Base-by-base conservation (phyloP, 2,888 invertebrate species). In the Cosmopolites sordidus region DNA sequence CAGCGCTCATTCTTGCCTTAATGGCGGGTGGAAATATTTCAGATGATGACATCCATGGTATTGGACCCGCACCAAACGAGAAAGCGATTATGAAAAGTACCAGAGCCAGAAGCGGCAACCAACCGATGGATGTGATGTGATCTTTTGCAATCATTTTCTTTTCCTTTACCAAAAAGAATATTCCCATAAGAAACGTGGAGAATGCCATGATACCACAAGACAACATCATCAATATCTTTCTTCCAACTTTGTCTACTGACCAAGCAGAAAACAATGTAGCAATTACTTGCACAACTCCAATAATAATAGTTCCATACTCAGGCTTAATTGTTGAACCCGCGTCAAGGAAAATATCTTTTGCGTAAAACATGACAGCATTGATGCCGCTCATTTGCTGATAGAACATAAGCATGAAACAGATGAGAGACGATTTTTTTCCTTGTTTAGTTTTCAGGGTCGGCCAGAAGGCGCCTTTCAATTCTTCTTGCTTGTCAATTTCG, bases 361-460 rank as follows among this genome's bases (percentile, higher is more conserved):
- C 81, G 65, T 89, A 90, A 72, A 91, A 90, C 58, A 91, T 87
- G 4, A 91, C 86, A 0, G 88, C 88, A 64, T 91, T 91, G 48
- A 90, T 83, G 27, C 90, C 90, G 50, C 86, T 84, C 45, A 92
- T 75, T 70, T 93, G 93, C 70, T 94, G 94, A 74, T 92, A 89
- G 62, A 91, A 75, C 92, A 93, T 92, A 8, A 92, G 77, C 4
- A 84, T 83, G 67, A 86, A 83, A 62, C 83, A 84, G 52, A 89
- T 86, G n/a, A 83, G 48, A 1, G 89, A 72, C 0, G 84, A 86
- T 66, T 82, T 84, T 16, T 81, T 70, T 0, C 86, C 82, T 0
- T 82, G 80, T 58, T 75, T 82, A 45, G 83, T 81, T 1, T 76
- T 77, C 9, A 87, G 78, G 0, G 83, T 79, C 1, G 75, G 67